A percentile compares a stretch with the other conserved stretches of the same genome.
Evolutionary conservation across 2,888 invertebrate genomes (phyloP).

Genomic region (Ectemnius cavifrons): DNA sequence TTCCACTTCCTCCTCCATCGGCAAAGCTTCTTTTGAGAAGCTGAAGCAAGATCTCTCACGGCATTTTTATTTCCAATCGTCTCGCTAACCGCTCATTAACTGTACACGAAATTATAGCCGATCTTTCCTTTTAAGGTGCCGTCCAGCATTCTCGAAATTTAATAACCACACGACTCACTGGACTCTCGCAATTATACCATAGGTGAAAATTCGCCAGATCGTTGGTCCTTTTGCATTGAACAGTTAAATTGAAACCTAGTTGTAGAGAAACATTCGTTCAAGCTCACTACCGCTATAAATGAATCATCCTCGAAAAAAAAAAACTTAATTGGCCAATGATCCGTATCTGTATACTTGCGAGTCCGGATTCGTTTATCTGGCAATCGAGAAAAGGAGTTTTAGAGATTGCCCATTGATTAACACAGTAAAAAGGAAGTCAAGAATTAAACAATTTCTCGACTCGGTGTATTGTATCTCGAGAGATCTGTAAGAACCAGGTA

Average conservation of each 20-base stretch:
- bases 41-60: conserved; percentile 47
- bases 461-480: conserved; percentile 7
- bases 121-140: conserved; percentile 1
- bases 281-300: too few relatives aligned
- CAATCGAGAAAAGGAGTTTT: not conserved
- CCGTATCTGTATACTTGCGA: not conserved
- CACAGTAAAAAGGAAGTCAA: conserved; percentile 15
- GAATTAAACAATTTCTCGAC: conserved; percentile 6
- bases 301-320: too few relatives aligned
- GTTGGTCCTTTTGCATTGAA: too few relatives aligned
- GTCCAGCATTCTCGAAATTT: conserved; percentile 4
- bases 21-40: conserved; percentile 11
- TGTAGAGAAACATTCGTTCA: too few relatives aligned
- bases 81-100: conserved; percentile 32
- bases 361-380: not conserved
- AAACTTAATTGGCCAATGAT: too few relatives aligned
- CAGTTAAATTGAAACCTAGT: not conserved
- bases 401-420: not conserved
- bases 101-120: not conserved
- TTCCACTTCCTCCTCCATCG: conserved; percentile 34
- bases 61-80: conserved; percentile 50
- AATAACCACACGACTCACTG: not conserved
- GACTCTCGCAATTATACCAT: conserved; percentile 14
- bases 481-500: conserved; percentile 16
- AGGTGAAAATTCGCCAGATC: not conserved